phyloP scores from a whole-genome alignment of 2,888 invertebrate species.

The Zygothrica quintamaculata region DNA sequence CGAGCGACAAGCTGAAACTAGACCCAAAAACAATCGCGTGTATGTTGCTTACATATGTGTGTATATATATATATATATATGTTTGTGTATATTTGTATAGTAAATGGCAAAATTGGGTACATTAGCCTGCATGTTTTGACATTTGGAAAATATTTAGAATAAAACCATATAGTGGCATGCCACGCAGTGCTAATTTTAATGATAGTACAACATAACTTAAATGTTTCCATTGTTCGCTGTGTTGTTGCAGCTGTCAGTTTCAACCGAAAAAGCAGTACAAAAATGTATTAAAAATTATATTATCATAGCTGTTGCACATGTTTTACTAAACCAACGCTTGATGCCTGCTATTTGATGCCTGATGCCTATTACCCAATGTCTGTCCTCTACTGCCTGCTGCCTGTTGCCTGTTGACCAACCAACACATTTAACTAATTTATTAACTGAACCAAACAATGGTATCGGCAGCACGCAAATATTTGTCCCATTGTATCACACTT shows the following conservation, averaged over 20 bases:
- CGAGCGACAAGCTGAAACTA: conserved; percentile 60
- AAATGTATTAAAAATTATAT: conserved; percentile 59
- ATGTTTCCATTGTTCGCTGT: conserved; percentile 34
- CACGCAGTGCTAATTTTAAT: conserved; percentile 62
- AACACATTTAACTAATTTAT: conserved; percentile 75
- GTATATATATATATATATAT: conserved; percentile 1
- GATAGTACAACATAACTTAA: conserved; percentile 57
- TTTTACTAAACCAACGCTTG: conserved; percentile 11
- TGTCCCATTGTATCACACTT: conserved; percentile 42
- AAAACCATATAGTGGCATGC: conserved; percentile 10
- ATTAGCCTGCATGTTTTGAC: conserved; percentile 21
- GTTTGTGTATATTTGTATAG: not conserved
- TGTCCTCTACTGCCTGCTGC: conserved; percentile 14
- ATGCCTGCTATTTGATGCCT: conserved; percentile 9
- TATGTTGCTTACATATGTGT: not conserved
- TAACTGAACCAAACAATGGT: conserved; percentile 64
- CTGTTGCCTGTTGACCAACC: conserved; percentile 27
- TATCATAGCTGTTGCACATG: conserved; percentile 41
- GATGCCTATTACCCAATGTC: conserved; percentile 3
- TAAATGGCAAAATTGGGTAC: not conserved
- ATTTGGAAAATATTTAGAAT: conserved; percentile 56
- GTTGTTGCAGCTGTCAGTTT: conserved; percentile 63
- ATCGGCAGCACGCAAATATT: conserved; percentile 60
- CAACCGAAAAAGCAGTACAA: conserved; percentile 37
- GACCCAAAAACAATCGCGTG: conserved; percentile 15